phyloP scores from a whole-genome alignment of 1,140 invertebrate species.

The Drosophila teissieri region DNA sequence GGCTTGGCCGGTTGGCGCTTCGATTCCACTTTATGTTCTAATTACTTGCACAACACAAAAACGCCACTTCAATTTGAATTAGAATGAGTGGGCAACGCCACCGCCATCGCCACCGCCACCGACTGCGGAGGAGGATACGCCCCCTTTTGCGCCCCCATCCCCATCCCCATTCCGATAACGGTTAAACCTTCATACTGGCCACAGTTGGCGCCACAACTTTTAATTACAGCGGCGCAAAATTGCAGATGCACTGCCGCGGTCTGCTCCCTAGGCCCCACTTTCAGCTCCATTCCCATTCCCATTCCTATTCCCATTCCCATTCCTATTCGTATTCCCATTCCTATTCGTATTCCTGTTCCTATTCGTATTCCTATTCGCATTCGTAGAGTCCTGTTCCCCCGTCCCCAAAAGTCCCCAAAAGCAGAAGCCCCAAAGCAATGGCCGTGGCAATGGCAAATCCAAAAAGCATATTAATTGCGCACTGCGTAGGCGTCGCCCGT shows the following conservation, averaged over 20 bases:
- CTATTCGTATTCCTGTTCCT: conserved; percentile 6
- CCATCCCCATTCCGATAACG: conserved; percentile 2
- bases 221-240: conserved; percentile 78
- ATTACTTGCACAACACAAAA: conserved; percentile 82
- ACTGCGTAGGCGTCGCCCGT: conserved; percentile 61
- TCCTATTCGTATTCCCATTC: no score
- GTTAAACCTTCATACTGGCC: conserved; percentile 48
- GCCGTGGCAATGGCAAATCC: conserved; percentile 33
- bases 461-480: conserved; percentile 72
- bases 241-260: conserved; percentile 47
- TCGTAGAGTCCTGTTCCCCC: no score
- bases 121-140: background rate
- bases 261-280: conserved; percentile 34
- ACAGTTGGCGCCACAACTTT: conserved; percentile 80
- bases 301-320: conserved; percentile 1
- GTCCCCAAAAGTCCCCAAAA: conserved; percentile 10
- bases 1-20: conserved; percentile 53
- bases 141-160: background rate
- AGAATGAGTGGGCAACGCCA: conserved; percentile 60
- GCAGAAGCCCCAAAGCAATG: conserved; percentile 13
- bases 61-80: conserved; percentile 80
- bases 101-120: conserved; percentile 16
- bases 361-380: conserved; percentile 1
- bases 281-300: conserved; percentile 17
- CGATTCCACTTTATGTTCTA: conserved; percentile 77